phyloP scores from a whole-genome alignment of 2,797 vertebrate species.

The Bryconaethiops microstoma region DNA sequence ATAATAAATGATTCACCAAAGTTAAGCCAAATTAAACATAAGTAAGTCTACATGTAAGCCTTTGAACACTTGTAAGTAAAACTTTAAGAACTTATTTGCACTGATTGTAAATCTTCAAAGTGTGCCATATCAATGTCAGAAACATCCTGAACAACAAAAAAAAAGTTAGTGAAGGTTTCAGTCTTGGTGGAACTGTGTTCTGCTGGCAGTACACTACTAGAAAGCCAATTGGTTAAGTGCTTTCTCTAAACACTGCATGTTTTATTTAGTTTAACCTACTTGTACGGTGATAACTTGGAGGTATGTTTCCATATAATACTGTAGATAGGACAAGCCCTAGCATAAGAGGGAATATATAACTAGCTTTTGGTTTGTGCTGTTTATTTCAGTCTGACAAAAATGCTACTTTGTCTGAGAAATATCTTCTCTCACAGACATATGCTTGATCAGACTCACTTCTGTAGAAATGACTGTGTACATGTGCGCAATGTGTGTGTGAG shows the following conservation, averaged over 20 bases:
- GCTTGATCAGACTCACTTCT: too few species aligned
- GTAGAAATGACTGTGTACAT: too few species aligned
- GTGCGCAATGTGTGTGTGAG: too few species aligned
- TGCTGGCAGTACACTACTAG: background rate
- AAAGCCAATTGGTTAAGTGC: background rate
- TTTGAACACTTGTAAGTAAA: background rate
- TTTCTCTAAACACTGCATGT: background rate
- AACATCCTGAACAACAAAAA: background rate
- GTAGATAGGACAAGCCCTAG: too few species aligned
- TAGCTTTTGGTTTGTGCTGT: too few species aligned
- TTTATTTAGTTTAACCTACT: background rate
- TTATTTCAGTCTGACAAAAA: too few species aligned
- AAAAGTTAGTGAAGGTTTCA: slow-evolving; percentile 25
- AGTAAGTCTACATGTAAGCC: background rate
- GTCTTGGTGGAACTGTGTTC: slow-evolving; percentile 12
- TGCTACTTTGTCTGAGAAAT: too few species aligned
- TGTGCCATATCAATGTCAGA: background rate
- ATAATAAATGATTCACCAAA: slow-evolving; percentile 26
- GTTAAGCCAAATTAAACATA: background rate
- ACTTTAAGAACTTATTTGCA: background rate
- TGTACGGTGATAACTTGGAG: background rate
- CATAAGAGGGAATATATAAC: too few species aligned
- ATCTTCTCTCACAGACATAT: too few species aligned
- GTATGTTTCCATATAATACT: too few species aligned
- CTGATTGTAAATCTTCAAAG: background rate